Conservation (phyloP, 1,140 invertebrate species). For the Gerris buenoi region DNA sequence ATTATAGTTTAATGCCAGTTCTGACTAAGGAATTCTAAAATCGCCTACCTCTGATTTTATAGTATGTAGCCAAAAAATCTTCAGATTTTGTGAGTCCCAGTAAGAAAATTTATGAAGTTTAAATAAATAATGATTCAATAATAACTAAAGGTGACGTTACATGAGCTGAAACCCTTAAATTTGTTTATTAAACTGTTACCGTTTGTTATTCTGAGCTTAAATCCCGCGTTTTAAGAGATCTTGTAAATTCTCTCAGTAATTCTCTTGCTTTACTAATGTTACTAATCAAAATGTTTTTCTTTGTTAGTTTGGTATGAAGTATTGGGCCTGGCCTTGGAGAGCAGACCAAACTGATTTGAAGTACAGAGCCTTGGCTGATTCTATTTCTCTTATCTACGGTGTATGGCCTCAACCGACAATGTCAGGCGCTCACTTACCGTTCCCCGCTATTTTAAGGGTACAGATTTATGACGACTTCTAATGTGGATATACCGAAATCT, state of each 20-base stretch:
- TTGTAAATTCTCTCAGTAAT: not conserved
- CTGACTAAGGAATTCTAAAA: no score
- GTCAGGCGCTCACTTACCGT: not conserved
- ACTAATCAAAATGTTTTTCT: not conserved
- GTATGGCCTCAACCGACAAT: not conserved
- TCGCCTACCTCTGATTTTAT: no score
- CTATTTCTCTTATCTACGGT: not conserved
- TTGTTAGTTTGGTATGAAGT: not conserved
- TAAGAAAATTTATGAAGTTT: no score
- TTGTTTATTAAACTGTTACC: no score
- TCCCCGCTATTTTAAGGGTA: not conserved
- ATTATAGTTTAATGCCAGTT: no score
- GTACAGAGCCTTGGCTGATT: not conserved
- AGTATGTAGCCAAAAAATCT: no score
- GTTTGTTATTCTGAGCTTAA: not conserved
- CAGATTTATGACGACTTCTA: no score
- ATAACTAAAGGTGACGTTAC: no score
- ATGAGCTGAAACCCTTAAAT: no score
- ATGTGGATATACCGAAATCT: no score
- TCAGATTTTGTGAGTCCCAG: no score
- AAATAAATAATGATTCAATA: no score
- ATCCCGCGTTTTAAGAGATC: not conserved
- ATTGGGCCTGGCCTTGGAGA: not conserved
- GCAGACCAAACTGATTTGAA: not conserved
- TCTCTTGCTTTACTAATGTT: not conserved